Conservation (phyloP, 1,140 invertebrate species). For the Bombyx mori region DNA sequence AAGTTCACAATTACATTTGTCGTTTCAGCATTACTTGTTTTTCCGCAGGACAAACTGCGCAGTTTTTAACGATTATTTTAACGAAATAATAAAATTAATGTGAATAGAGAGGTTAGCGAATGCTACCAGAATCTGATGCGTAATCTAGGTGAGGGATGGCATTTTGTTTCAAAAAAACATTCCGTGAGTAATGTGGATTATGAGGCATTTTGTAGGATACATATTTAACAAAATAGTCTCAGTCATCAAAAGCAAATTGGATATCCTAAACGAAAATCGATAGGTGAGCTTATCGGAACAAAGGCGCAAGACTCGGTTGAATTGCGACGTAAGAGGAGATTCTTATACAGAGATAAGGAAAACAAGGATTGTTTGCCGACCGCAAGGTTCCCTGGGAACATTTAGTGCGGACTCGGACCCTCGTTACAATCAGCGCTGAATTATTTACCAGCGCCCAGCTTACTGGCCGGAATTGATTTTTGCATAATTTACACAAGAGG, state of each 20-base stretch:
- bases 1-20: no score
- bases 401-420: constrained; percentile 46
- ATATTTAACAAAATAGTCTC: constrained; percentile 8
- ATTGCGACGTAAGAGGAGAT: constrained; percentile 32
- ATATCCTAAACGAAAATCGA: constrained; percentile 21
- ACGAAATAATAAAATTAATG: constrained; percentile 57
- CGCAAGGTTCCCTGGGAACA: constrained; percentile 33
- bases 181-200: no score
- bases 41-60: constrained; percentile 20
- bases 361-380: constrained; percentile 33
- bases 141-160: constrained; percentile 11
- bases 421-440: constrained; percentile 50
- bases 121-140: constrained; percentile 44
- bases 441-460: constrained; percentile 48
- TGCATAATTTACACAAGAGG: constrained; percentile 52
- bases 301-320: constrained; percentile 23
- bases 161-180: no score
- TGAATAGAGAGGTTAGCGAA: constrained; percentile 41
- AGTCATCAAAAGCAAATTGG: constrained; percentile 15
- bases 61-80: constrained; percentile 47
- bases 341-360: constrained; percentile 40
- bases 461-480: constrained; percentile 47
- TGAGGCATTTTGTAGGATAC: no score
- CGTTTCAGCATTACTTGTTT: no score
- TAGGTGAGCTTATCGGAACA: constrained; percentile 24